Percentiles rank a stretch among this genome's conserved stretches.
These are phyloP conservation scores for Conomelus anceps DNA, from an alignment of 2,888 invertebrate species.

Conservation along the genomic window DNA sequence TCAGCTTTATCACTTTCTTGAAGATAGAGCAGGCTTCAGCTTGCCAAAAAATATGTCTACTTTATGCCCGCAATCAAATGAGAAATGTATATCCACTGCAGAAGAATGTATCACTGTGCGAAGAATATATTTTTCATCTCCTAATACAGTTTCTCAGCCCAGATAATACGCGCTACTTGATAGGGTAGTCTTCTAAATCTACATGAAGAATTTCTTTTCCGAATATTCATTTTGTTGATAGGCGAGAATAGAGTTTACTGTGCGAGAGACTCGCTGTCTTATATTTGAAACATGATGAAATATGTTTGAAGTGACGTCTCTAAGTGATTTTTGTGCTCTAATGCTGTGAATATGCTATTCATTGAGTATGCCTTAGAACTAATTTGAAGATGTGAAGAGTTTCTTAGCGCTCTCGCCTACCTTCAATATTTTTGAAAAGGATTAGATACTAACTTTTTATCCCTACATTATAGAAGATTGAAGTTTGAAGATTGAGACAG, in stretches of 20 bases:
- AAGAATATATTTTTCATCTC: background rate
- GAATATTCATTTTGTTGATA: background rate
- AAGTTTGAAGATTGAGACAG: no score
- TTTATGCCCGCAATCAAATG: background rate
- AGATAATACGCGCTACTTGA: background rate
- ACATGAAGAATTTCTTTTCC: background rate
- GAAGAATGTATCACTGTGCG: background rate
- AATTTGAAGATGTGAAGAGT: no score
- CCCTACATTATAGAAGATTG: no score
- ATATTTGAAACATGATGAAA: no score
- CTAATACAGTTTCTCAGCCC: background rate
- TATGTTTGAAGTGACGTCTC: no score
- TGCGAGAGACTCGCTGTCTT: no score
- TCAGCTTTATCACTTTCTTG: background rate
- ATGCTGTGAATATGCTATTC: no score
- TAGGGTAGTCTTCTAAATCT: background rate
- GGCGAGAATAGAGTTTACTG: background rate
- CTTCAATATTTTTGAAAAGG: no score
- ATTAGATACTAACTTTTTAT: no score
- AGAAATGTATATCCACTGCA: background rate
- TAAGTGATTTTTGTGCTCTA: no score
- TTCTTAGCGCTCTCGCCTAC: no score
- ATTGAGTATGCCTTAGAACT: no score
- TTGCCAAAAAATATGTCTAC: background rate
- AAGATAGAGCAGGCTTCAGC: background rate